Conservation (phyloP, 2,113 vertebrate genomes). For the Xenopus borealis region DNA sequence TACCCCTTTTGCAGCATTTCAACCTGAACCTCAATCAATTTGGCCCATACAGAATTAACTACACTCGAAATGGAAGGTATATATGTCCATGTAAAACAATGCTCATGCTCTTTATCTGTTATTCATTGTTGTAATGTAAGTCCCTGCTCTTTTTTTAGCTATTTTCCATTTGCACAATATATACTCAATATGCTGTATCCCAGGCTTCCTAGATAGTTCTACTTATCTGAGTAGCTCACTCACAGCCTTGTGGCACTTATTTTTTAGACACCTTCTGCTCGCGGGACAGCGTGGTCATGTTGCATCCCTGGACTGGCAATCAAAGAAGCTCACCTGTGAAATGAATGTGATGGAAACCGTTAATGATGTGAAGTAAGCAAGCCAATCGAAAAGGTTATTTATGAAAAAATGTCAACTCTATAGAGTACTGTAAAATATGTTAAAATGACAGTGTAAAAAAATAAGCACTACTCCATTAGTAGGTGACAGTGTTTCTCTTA, state of each 20-base stretch:
- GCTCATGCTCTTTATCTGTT: no score
- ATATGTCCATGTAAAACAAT: slow-evolving; percentile 17
- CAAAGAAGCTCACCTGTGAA: slow-evolving; percentile 80
- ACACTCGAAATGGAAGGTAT: slow-evolving; percentile 80
- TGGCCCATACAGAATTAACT: slow-evolving; percentile 82
- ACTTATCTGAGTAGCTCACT: no score
- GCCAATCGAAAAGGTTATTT: no score
- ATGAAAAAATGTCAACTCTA: no score
- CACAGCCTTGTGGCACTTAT: no score
- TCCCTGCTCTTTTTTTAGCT: neutral
- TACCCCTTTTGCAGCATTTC: slow-evolving; percentile 58
- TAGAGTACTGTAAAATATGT: no score
- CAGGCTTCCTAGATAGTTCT: neutral
- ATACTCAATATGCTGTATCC: neutral
- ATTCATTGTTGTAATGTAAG: no score
- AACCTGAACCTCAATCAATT: slow-evolving; percentile 79
- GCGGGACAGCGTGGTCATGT: slow-evolving; percentile 82
- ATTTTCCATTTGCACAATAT: no score
- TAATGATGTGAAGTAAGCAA: slow-evolving; percentile 76
- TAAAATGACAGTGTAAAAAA: no score
- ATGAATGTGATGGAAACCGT: slow-evolving; percentile 86
- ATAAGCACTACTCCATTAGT: no score
- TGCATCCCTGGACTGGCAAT: slow-evolving; percentile 80
- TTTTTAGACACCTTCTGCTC: slow-evolving; percentile 76
- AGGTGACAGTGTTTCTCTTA: no score